A percentile compares a stretch with the other conserved stretches of the same genome.
These are phyloP conservation scores for Aleiodes alternator DNA, from an alignment of 2,888 invertebrate species.

Conservation along the genomic window DNA sequence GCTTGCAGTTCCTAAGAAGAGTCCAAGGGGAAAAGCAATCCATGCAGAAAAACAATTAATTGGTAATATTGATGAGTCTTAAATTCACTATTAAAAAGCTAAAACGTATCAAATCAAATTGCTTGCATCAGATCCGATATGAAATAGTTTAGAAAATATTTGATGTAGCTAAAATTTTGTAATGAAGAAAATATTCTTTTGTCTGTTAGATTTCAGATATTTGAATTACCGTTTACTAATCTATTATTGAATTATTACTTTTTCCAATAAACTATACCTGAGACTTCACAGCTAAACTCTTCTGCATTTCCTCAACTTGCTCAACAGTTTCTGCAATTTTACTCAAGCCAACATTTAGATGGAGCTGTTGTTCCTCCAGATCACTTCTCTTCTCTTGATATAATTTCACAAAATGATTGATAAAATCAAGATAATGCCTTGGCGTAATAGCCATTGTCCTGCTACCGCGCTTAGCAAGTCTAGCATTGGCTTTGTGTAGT, in stretches of 20 bases:
- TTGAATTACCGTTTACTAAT: too few relatives aligned
- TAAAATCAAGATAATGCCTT: constrained; percentile 98
- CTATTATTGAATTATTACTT: neutral
- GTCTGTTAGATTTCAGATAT: too few relatives aligned
- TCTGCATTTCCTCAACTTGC: constrained; percentile 99
- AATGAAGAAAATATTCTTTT: too few relatives aligned
- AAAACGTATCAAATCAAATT: neutral
- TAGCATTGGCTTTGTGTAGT: constrained; percentile 93
- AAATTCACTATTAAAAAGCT: neutral
- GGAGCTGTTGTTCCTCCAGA: constrained; percentile 98
- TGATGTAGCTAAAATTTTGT: too few relatives aligned
- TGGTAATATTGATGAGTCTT: too few relatives aligned
- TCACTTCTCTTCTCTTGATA: constrained; percentile 98
- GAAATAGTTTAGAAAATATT: neutral
- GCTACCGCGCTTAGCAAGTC: constrained; percentile 93
- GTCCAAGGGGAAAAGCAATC: neutral
- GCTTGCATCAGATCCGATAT: neutral
- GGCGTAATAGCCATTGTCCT: constrained; percentile 99
- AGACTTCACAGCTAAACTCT: constrained; percentile 97
- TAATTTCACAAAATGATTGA: constrained; percentile 98
- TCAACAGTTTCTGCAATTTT: constrained; percentile 99
- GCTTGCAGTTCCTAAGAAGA: constrained; percentile 86
- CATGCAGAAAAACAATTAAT: too few relatives aligned
- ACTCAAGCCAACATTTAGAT: constrained; percentile 97
- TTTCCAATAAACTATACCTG: constrained; percentile 77